Evolutionary conservation across 2,888 invertebrate species (phyloP).

Genomic region (Ariolimax columbianus): DNA sequence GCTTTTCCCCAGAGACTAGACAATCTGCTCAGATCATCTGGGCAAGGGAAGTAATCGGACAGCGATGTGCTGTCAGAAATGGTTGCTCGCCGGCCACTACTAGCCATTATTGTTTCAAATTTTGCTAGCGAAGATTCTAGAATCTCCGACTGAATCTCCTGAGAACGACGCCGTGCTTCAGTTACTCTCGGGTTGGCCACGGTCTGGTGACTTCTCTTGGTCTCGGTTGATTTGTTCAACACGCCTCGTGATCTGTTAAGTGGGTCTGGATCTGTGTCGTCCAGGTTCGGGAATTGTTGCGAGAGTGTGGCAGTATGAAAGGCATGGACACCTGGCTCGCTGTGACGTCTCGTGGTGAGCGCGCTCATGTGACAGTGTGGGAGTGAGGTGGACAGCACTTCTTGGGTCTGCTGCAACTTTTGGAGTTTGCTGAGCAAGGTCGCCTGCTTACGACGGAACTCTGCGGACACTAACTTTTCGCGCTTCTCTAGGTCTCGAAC

Average conservation of each 20-base stretch:
- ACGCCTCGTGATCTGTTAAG: background rate
- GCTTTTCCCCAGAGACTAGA: background rate
- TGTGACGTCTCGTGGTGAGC: conserved; percentile 15
- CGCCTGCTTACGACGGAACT: conserved; percentile 22
- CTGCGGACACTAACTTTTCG: conserved; percentile 23
- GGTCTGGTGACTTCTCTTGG: background rate
- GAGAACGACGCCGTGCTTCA: background rate
- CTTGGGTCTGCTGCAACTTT: conserved; percentile 7
- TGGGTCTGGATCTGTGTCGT: background rate
- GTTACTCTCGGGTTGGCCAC: background rate
- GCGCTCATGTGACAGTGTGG: background rate
- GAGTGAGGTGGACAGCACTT: background rate
- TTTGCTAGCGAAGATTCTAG: background rate
- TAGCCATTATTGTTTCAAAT: background rate
- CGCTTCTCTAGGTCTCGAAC: conserved; percentile 25
- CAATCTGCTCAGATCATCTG: background rate
- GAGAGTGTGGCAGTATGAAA: background rate
- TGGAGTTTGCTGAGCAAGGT: conserved; percentile 9
- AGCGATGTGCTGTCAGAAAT: conserved; percentile 7
- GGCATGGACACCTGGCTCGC: background rate
- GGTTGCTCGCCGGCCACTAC: conserved; percentile 24
- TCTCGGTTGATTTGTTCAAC: background rate
- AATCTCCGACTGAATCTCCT: background rate
- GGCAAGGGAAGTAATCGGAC: background rate
- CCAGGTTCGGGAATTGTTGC: background rate